phyloP scores from a whole-genome alignment of 1,140 invertebrate species.

The Limonius californicus region DNA sequence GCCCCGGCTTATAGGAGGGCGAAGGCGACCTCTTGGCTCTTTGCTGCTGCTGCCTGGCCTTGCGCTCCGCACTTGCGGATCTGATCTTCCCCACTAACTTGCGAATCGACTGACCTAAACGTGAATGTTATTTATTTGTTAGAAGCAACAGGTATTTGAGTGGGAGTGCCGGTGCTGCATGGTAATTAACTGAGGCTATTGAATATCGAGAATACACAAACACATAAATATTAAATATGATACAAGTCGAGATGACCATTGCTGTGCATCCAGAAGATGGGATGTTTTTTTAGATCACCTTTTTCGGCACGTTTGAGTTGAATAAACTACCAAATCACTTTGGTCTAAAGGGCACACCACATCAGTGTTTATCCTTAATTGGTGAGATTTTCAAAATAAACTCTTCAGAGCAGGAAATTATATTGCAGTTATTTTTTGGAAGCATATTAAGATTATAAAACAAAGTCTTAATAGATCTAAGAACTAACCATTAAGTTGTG shows the following conservation, averaged over 20 bases:
- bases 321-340: no score
- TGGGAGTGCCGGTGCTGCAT: not conserved
- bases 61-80: conserved; percentile 68
- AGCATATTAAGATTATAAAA: no score
- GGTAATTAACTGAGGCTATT: not conserved
- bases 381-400: no score
- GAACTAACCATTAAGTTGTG: no score
- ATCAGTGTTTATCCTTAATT: no score
- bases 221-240: not conserved
- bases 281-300: no score
- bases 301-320: no score
- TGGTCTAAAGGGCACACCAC: no score
- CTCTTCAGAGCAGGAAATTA: no score
- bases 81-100: conserved; percentile 74
- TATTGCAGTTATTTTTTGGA: no score
- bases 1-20: conserved; percentile 58
- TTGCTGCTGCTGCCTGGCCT: conserved; percentile 53
- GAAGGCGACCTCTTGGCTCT: conserved; percentile 47
- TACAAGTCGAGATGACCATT: not conserved
- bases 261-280: no score
- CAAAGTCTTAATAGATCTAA: no score
- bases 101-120: conserved; percentile 63
- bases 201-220: not conserved
- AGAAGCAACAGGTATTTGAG: conserved; percentile 2
- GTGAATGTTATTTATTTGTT: conserved; percentile 1